phyloP scores from a whole-genome alignment of 2,888 invertebrate genomes.

The Melanostoma mellinum region DNA sequence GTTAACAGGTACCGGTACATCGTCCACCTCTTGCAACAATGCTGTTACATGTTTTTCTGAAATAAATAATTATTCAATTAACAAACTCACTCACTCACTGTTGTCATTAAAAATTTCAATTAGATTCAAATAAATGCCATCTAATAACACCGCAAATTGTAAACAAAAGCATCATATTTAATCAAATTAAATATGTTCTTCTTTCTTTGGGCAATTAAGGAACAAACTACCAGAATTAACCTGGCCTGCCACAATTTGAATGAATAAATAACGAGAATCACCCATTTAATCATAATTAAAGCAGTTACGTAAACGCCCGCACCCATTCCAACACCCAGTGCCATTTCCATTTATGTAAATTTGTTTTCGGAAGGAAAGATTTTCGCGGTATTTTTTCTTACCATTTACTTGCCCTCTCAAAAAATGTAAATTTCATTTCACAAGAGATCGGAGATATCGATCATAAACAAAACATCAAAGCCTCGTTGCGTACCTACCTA shows the following conservation, averaged over 20 bases:
- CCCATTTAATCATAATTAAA: conserved; percentile 60
- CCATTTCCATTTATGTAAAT: conserved; percentile 49
- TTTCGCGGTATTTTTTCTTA: conserved; percentile 22
- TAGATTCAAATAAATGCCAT: too few relatives aligned
- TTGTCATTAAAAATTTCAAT: too few relatives aligned
- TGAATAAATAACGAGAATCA: background rate
- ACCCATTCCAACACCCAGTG: conserved; percentile 24
- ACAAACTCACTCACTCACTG: too few relatives aligned
- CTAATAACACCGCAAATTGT: too few relatives aligned
- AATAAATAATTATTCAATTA: too few relatives aligned
- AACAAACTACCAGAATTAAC: too few relatives aligned
- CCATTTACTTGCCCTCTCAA: conserved; percentile 21
- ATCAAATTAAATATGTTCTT: too few relatives aligned
- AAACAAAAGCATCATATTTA: too few relatives aligned
- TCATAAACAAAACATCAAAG: conserved; percentile 66
- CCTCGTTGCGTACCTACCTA: conserved; percentile 5
- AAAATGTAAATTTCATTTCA: conserved; percentile 60
- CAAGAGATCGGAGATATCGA: conserved; percentile 41
- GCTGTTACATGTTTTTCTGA: too few relatives aligned
- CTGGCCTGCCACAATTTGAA: conserved; percentile 13
- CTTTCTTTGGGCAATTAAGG: too few relatives aligned
- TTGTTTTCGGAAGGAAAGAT: conserved; percentile 43
- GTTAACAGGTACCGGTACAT: too few relatives aligned
- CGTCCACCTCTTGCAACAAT: too few relatives aligned
- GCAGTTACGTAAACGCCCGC: conserved; percentile 30